These are phyloP conservation scores for Oreonectes daqikongensis DNA, from an alignment of 2,797 vertebrate genomes.

Conservation along the genomic window DNA sequence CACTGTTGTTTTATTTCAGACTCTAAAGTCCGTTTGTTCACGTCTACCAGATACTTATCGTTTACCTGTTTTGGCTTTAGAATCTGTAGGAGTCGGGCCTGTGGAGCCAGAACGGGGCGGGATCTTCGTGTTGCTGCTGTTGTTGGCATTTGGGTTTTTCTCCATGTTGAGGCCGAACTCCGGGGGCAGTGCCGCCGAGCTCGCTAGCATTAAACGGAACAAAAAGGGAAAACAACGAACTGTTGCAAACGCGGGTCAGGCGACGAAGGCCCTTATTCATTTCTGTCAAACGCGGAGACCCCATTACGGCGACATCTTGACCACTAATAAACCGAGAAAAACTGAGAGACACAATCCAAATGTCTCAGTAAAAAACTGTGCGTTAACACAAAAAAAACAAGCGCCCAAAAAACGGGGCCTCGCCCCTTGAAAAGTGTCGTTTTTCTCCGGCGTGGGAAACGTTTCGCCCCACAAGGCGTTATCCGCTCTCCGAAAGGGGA, in stretches of 20 bases:
- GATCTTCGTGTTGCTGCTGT: conserved; percentile 72
- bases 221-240: conserved; percentile 70
- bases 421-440: conserved; percentile 63
- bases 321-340: conserved; percentile 68
- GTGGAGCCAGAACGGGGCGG: conserved; percentile 89
- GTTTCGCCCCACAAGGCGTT: conserved; percentile 64
- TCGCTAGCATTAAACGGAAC: conserved; percentile 74
- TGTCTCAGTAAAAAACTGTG: conserved; percentile 71
- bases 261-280: conserved; percentile 89
- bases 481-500: conserved; percentile 67
- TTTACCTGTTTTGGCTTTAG: conserved; percentile 93
- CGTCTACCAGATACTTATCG: too few relatives aligned
- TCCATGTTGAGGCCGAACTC: conserved; percentile 85
- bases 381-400: conserved; percentile 63
- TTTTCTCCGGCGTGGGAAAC: conserved; percentile 61
- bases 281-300: conserved; percentile 87
- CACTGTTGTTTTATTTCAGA: neutral
- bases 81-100: conserved; percentile 85
- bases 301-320: conserved; percentile 98
- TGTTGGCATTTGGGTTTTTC: conserved; percentile 82
- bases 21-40: neutral
- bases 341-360: conserved; percentile 76
- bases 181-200: conserved; percentile 77
- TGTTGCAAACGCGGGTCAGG: conserved; percentile 81
- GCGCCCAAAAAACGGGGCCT: conserved; percentile 73